These are phyloP conservation scores for Stigmatopora nigra DNA, from an alignment of 2,113 vertebrate genomes.

Conservation along the genomic window DNA sequence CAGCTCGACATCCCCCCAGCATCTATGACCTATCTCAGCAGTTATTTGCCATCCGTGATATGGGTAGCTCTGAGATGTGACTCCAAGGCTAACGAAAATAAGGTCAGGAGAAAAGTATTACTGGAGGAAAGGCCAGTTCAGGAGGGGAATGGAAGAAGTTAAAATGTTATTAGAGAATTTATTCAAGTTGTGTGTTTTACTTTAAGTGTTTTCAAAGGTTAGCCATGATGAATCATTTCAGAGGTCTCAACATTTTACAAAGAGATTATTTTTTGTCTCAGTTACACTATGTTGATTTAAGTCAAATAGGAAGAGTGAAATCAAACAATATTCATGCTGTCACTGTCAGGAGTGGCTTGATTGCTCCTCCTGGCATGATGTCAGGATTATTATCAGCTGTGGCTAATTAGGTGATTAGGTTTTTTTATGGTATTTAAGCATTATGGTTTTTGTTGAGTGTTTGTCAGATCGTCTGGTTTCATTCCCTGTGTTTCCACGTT, in stretches of 20 bases:
- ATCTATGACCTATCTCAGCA: constrained; percentile 37
- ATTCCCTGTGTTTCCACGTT: too few species aligned
- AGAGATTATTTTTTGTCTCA: constrained; percentile 2
- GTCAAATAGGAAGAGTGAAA: neutral
- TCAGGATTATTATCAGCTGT: too few species aligned
- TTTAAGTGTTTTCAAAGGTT: neutral
- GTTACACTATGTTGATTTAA: neutral
- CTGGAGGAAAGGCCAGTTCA: neutral
- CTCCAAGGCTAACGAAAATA: constrained; percentile 15
- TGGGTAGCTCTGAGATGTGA: constrained; percentile 7
- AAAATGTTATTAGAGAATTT: constrained; percentile 3
- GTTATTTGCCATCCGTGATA: constrained; percentile 41
- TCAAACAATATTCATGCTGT: neutral
- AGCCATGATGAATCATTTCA: neutral
- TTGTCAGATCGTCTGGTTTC: too few species aligned
- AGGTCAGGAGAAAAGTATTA: constrained; percentile 23
- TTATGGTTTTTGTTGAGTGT: too few species aligned
- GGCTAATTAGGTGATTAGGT: too few species aligned
- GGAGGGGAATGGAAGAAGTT: neutral
- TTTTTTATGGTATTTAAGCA: too few species aligned
- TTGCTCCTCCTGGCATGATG: too few species aligned
- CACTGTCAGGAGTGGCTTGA: too few species aligned
- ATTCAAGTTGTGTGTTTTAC: neutral
- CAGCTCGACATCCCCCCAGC: constrained; percentile 21
- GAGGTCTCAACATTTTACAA: neutral